Conservation (phyloP, 2,113 vertebrate species). For the Corythornis madagascariensis region DNA sequence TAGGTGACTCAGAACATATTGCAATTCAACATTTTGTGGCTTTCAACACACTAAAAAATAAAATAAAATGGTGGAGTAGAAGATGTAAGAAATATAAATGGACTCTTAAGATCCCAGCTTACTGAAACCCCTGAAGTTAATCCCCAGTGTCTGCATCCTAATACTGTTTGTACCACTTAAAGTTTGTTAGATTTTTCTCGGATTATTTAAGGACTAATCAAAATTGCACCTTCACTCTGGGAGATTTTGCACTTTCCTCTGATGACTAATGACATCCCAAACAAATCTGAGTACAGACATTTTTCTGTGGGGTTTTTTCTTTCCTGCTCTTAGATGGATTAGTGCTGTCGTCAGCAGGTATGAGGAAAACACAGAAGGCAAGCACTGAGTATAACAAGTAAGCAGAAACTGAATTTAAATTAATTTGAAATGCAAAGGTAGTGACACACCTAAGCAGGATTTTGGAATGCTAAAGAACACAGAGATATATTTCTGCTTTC, state of each 20-base stretch:
- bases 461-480: background rate
- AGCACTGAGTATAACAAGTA: background rate
- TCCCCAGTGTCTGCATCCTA: background rate
- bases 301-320: background rate
- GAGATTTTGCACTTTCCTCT: conserved; percentile 20
- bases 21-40: background rate
- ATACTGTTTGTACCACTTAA: background rate
- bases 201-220: conserved; percentile 56
- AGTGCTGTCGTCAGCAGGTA: conserved; percentile 43
- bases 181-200: background rate
- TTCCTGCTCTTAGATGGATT: conserved; percentile 3
- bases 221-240: conserved; percentile 13
- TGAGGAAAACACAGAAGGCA: conserved; percentile 21
- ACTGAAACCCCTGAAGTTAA: background rate
- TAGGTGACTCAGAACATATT: background rate
- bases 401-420: conserved; percentile 35
- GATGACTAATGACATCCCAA: conserved; percentile 50
- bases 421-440: conserved; percentile 33
- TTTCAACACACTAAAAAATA: background rate
- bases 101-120: background rate
- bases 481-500: background rate
- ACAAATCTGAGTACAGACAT: background rate
- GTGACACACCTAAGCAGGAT: background rate
- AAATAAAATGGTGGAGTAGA: background rate
- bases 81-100: background rate